Conservation (phyloP, 2,888 invertebrate species). For the Troides helena region DNA sequence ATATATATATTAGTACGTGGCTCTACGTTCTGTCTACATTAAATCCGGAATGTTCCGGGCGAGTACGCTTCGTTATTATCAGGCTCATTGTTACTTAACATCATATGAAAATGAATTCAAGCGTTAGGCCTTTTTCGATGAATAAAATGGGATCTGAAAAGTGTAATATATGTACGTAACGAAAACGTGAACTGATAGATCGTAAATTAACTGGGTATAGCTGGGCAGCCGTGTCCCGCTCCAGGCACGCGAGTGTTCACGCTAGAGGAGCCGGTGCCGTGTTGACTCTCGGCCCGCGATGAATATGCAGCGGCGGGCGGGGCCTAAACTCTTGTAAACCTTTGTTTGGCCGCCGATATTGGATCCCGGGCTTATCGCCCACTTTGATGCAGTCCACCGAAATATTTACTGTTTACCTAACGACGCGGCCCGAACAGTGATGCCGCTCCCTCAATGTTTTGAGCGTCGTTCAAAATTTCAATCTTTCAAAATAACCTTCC, state of each 20-base stretch:
- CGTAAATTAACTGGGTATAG: too few relatives aligned
- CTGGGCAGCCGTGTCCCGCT: background rate
- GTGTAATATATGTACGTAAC: too few relatives aligned
- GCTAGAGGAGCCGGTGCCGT: conserved; percentile 30
- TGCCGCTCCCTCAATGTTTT: conserved; percentile 14
- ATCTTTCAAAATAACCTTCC: background rate
- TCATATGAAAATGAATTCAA: too few relatives aligned
- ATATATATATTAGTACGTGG: too few relatives aligned
- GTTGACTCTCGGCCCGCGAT: conserved; percentile 65
- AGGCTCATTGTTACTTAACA: too few relatives aligned
- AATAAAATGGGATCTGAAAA: too few relatives aligned
- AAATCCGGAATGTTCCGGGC: too few relatives aligned
- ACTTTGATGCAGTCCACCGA: conserved; percentile 60
- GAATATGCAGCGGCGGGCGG: conserved; percentile 77
- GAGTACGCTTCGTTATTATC: too few relatives aligned
- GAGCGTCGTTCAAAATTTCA: conserved; percentile 1
- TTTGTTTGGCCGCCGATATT: conserved; percentile 74
- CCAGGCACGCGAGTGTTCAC: background rate
- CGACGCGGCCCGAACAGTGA: conserved; percentile 36
- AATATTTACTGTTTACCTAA: conserved; percentile 39
- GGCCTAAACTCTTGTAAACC: conserved; percentile 77
- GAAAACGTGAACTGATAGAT: too few relatives aligned
- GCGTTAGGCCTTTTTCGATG: too few relatives aligned
- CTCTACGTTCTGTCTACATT: too few relatives aligned
- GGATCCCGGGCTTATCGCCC: conserved; percentile 66